These are phyloP conservation scores for Diuraphis noxia DNA, from an alignment of 1,140 invertebrate species.

Conservation along the genomic window DNA sequence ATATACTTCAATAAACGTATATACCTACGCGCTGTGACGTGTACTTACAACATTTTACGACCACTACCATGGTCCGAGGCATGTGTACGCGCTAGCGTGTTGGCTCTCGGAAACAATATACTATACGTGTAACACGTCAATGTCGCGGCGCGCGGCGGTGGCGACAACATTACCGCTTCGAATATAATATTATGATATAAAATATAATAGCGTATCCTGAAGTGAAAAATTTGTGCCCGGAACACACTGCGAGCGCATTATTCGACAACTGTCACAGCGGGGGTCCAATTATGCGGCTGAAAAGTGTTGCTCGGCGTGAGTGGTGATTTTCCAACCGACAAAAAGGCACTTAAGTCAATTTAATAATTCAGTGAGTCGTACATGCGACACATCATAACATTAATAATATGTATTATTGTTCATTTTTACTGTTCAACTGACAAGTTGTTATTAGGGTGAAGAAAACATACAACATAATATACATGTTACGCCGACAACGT, in stretches of 20 bases:
- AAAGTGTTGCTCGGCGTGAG: not conserved
- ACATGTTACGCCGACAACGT: too few species aligned
- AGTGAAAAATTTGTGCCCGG: not conserved
- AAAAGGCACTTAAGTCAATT: constrained; percentile 10
- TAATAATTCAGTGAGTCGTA: not conserved
- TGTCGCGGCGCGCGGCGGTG: too few species aligned
- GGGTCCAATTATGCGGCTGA: not conserved
- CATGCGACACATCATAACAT: not conserved
- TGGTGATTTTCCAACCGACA: not conserved
- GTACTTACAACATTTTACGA: not conserved
- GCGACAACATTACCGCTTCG: too few species aligned
- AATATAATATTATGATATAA: not conserved
- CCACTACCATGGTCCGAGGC: not conserved
- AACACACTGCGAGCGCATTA: not conserved
- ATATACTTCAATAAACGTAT: not conserved
- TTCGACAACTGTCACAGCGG: not conserved
- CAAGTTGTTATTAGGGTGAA: not conserved
- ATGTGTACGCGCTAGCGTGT: not conserved
- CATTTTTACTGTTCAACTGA: not conserved
- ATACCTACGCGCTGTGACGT: not conserved
- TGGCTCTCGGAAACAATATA: not conserved
- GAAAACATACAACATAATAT: not conserved
- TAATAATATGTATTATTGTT: not conserved
- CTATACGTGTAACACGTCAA: not conserved
- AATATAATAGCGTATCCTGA: not conserved